Conservation (phyloP, 2,797 vertebrate species). For the Echiichthys vipera region DNA sequence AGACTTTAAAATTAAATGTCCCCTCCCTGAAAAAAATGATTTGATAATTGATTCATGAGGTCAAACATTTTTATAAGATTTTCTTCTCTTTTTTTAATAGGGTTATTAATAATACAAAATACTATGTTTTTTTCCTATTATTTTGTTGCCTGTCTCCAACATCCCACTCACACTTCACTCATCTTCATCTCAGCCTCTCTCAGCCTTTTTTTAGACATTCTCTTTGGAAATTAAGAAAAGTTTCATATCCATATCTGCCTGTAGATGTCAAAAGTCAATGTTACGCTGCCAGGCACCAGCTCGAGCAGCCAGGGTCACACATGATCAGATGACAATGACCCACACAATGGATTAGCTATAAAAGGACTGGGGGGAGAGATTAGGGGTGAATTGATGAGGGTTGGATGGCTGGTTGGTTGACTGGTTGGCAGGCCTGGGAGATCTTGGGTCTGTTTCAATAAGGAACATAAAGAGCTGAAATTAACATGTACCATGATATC, state of each 20-base stretch:
- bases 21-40: neutral
- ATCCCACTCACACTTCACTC: neutral
- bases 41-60: neutral
- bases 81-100: neutral
- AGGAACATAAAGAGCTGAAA: slow-evolving; percentile 79
- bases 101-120: neutral
- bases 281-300: slow-evolving; percentile 51
- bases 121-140: neutral
- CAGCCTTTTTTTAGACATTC: no score
- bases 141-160: neutral
- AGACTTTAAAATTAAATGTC: neutral
- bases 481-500: slow-evolving; percentile 81
- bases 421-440: slow-evolving; percentile 55
- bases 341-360: slow-evolving; percentile 78
- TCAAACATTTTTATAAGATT: neutral
- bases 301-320: slow-evolving; percentile 75
- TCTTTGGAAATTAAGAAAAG: neutral
- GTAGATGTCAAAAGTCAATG: slow-evolving; percentile 53
- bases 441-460: slow-evolving; percentile 75
- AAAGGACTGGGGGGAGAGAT: slow-evolving; percentile 71
- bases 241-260: slow-evolving; percentile 22
- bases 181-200: neutral
- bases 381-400: slow-evolving; percentile 78
- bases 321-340: slow-evolving; percentile 81
- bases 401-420: slow-evolving; percentile 61